Conservation (phyloP, 2,888 invertebrate genomes). For the Nemoura dubitans region DNA sequence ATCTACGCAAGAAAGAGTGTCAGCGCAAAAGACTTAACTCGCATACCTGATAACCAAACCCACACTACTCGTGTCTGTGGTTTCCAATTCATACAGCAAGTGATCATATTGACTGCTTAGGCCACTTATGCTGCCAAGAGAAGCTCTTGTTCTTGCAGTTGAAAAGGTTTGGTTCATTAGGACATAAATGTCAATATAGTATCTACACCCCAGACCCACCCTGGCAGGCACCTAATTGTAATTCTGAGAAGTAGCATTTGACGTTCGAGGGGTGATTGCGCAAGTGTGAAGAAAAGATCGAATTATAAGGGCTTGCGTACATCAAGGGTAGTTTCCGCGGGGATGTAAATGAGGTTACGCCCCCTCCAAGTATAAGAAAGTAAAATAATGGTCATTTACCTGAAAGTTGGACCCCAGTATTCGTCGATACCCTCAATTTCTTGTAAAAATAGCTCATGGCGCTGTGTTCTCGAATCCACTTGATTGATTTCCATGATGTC, state of each 20-base stretch:
- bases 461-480: slow-evolving; percentile 57
- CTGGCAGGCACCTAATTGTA: background rate
- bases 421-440: slow-evolving; percentile 92
- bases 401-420: slow-evolving; percentile 91
- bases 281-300: slow-evolving; percentile 33
- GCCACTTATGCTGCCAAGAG: slow-evolving; percentile 45
- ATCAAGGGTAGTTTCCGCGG: slow-evolving; percentile 41
- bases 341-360: slow-evolving; percentile 39
- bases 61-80: slow-evolving; percentile 60
- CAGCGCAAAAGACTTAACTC: background rate
- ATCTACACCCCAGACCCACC: background rate
- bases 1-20: background rate
- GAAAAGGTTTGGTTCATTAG: background rate
- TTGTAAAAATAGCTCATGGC: slow-evolving; percentile 70
- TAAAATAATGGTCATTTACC: slow-evolving; percentile 61
- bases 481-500: slow-evolving; percentile 31
- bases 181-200: background rate
- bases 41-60: slow-evolving; percentile 61
- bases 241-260: background rate
- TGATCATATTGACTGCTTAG: slow-evolving; percentile 59
- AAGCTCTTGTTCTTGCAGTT: slow-evolving; percentile 44
- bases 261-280: slow-evolving; percentile 22
- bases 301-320: slow-evolving; percentile 47
- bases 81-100: slow-evolving; percentile 61
- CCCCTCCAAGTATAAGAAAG: slow-evolving; percentile 1